Conservation (phyloP, 2,888 invertebrate species). For the Metalampra italica region DNA sequence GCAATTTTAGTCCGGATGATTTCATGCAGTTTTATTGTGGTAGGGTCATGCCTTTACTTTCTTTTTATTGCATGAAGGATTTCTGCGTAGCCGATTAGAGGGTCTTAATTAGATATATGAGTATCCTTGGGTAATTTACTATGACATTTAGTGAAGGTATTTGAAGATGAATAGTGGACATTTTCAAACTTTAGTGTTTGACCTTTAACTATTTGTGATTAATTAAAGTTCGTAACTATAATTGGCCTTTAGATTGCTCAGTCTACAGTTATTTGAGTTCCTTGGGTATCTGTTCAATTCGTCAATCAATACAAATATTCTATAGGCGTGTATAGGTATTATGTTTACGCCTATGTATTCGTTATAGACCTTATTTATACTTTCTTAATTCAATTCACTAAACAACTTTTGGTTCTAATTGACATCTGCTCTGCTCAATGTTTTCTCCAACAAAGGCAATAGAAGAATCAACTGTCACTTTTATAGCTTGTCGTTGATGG, state of each 20-base stretch:
- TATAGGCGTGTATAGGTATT: too few species aligned
- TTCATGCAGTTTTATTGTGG: slow-evolving; percentile 74
- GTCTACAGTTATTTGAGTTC: background rate
- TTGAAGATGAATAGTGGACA: too few species aligned
- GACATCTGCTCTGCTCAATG: too few species aligned
- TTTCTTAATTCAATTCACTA: too few species aligned
- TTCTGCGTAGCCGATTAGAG: slow-evolving; percentile 36
- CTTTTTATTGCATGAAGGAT: slow-evolving; percentile 50
- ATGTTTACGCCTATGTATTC: too few species aligned
- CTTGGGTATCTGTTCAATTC: too few species aligned
- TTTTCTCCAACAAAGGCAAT: background rate
- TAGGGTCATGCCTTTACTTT: slow-evolving; percentile 63
- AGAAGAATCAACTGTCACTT: background rate
- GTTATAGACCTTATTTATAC: too few species aligned
- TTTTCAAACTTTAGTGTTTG: background rate
- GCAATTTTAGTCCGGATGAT: slow-evolving; percentile 73
- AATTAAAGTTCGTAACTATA: background rate
- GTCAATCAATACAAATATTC: too few species aligned
- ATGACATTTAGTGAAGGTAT: background rate
- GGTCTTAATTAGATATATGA: slow-evolving; percentile 36
- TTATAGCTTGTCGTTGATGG: background rate
- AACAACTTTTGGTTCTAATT: too few species aligned
- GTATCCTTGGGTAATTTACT: background rate
- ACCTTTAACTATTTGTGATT: background rate
- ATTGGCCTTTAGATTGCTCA: background rate